Evolutionary conservation across 2,888 invertebrate genomes (phyloP).

Genomic region (Zeuzera pyrina): DNA sequence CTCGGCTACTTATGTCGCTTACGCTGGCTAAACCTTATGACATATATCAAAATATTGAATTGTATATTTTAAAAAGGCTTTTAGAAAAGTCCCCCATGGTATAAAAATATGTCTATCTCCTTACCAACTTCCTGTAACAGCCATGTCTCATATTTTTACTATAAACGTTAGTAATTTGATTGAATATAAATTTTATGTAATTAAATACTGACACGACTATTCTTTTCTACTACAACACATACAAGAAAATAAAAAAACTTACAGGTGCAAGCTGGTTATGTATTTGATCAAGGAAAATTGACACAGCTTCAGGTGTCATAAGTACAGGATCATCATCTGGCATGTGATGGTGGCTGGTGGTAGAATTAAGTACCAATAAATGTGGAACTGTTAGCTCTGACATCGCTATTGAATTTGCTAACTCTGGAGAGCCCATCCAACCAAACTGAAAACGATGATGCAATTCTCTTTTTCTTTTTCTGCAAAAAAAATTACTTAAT

Average conservation of each 20-base stretch:
- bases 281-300: constrained; percentile 83
- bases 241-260: constrained; percentile 18
- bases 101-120: too few species aligned
- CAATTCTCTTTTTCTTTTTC: constrained; percentile 77
- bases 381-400: constrained; percentile 86
- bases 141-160: too few species aligned
- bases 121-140: too few species aligned
- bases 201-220: too few species aligned
- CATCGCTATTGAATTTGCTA: constrained; percentile 96
- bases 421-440: constrained; percentile 92
- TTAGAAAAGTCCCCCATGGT: too few species aligned
- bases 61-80: too few species aligned
- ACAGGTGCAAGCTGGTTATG: constrained; percentile 85
- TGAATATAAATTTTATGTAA: too few species aligned
- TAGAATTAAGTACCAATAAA: constrained; percentile 92
- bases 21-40: too few species aligned
- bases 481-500: constrained; percentile 17
- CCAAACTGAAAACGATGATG: constrained; percentile 93
- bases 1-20: too few species aligned
- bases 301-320: constrained; percentile 84
- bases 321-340: constrained; percentile 88
- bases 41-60: too few species aligned
- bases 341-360: constrained; percentile 93
- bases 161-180: too few species aligned
- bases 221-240: background rate